Evolutionary conservation across 2,113 vertebrate species (phyloP), one percentile per base, ranked within the genome.

Genomic region (Ranitomeya variabilis): DNA sequence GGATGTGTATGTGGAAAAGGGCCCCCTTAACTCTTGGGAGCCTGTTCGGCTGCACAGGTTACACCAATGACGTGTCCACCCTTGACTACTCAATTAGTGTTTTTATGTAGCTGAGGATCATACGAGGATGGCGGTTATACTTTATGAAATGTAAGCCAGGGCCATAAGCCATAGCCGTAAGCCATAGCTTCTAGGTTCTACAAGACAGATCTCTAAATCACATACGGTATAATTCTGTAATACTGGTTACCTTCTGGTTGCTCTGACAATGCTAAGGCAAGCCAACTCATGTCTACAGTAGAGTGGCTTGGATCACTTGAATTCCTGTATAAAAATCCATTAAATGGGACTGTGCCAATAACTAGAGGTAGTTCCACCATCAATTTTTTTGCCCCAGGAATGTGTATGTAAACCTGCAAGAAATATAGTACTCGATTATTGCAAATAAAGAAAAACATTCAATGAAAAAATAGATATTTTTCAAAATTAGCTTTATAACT

Each of bases 301-400:
- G 96, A 95, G 85, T 93, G 94, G 90, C 94, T 95, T 91, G 92
- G 91, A 16, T 95, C 64, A 89, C 94, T 95, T 89, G 93, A 92
- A 91, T 95, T 95, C 86, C 95, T 93, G 92, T 94, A 95, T 89
- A 92, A 94, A 91, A 96, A 94, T 80, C 93, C 94, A 73, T 91
- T 93, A 76, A 93, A 96, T 0, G 96, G 96, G 86, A 96, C 92
- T 7, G 96, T 97, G 90, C 96, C 96, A 60, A 97, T 95, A 88
- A 97, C 96, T 37, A 97, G 85, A 16, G 96, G 96, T 91, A 97
- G 92, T 93, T 96, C 95, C 51, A 96, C 94, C 93, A 94, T 94
- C 91, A 97, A 23, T 26, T 95, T 96, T 90, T 95, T 95, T 93
- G 96, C 95, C 94, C 96, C 96, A 87, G 96, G 96, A 92, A 97